A percentile compares a stretch with the other conserved stretches of the same genome.
Conservation (phyloP, 2,113 vertebrate genomes). For the Lophura nycthemera region DNA sequence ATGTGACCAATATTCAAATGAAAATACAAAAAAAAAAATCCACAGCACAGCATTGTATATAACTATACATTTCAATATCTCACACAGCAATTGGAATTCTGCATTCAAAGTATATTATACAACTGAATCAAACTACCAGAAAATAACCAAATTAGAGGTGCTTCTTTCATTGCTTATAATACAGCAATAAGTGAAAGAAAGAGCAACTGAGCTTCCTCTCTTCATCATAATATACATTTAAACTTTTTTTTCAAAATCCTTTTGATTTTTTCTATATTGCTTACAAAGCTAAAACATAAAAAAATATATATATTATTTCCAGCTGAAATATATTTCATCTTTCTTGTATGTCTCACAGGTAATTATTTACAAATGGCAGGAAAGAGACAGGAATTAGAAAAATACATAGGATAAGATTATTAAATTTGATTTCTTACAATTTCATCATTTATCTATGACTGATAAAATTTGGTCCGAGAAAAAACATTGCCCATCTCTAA, state of each 20-base stretch:
- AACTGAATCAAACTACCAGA: neutral
- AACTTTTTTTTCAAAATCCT: neutral
- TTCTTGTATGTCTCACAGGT: neutral
- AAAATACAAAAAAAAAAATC: neutral
- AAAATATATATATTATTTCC: neutral
- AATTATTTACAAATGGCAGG: neutral
- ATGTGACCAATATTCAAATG: neutral
- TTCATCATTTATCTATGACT: neutral
- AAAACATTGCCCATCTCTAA: neutral
- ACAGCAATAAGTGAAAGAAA: neutral
- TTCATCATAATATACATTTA: neutral
- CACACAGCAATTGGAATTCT: neutral
- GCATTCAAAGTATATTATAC: neutral
- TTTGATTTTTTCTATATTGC: neutral
- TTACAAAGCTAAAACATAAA: neutral
- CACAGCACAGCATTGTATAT: neutral
- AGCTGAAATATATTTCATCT: neutral
- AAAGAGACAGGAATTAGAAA: neutral
- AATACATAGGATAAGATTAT: neutral
- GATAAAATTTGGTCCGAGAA: neutral
- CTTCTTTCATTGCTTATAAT: neutral
- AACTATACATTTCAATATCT: neutral
- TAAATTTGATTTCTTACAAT: neutral
- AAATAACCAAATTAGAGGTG: neutral
- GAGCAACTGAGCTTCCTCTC: neutral